Evolutionary conservation across 1,140 invertebrate species (phyloP), one percentile per base, ranked within the genome.

Genomic region (Halesus radiatus): DNA sequence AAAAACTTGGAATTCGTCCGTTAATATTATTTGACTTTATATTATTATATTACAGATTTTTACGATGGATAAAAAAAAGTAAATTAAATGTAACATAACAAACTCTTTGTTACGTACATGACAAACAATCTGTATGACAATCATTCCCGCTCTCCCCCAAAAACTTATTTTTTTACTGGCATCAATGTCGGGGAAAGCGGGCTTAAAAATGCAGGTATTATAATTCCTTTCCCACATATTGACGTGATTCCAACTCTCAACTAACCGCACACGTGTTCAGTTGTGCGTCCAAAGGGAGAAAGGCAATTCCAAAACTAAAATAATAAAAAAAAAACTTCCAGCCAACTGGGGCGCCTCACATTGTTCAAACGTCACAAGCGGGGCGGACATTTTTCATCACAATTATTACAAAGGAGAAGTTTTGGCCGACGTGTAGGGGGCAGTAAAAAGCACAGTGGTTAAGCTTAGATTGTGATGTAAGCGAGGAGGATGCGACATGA

Each of bases 321-420:
- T 37, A 76, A 76, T 76, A 76, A 76, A 76, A 76, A 76, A 76
- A 76, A 58, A 76, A 54, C 56, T 20, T 45, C 62, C 62, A 13
- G 62, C 62, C 22, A 66, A 66, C 22, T n/a, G 22, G 22, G 18
- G 45, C 45, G 26, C 64, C n/a, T 4, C 70, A 50, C 70, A 73
- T 15, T 73, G 70, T 73, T 73, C 70, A 29, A 18, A 50, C 18
- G 70, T 56, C 45, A 56, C 8, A 73, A 73, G 26, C 7, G 26
- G 73, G 26, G 52, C 62, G 15, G 62, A 45, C 20, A 56, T 56
- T 66, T 66, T 66, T 66, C 26, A 66, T 66, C 62, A 16, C 62
- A 26, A 56, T 29, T 64, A 64, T 32, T 60, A 18, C 10, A 45
- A 45, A 45, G 54, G n/a, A 18, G 54, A 56, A 56, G n/a, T 56